Evolutionary conservation across 2,888 invertebrate species (phyloP).

Genomic region (Drosophila buzzatii): DNA sequence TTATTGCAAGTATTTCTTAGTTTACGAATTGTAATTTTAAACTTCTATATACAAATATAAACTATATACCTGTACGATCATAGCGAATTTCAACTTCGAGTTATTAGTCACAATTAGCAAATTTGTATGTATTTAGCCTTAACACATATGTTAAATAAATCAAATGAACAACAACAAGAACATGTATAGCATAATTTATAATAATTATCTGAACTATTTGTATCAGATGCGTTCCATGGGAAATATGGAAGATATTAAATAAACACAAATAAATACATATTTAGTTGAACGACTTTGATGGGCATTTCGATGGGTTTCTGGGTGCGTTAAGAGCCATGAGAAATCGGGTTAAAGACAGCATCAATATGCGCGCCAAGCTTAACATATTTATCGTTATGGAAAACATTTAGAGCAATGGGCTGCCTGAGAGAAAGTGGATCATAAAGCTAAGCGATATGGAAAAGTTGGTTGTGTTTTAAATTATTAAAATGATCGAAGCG

Average conservation of each 20-base stretch:
- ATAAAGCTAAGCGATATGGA: conserved; percentile 18
- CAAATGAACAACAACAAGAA: conserved; percentile 48
- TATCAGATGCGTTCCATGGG: conserved; percentile 31
- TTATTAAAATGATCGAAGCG: background rate
- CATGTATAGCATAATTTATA: conserved; percentile 70
- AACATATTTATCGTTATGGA: conserved; percentile 21
- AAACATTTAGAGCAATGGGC: conserved; percentile 8
- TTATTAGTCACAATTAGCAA: conserved; percentile 83
- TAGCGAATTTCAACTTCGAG: conserved; percentile 63
- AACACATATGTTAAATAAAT: conserved; percentile 23
- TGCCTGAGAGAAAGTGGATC: conserved; percentile 31
- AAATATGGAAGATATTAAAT: conserved; percentile 59
- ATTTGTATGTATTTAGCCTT: conserved; percentile 57
- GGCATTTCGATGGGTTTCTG: conserved; percentile 42
- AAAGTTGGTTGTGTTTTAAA: background rate
- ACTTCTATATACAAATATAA: conserved; percentile 20
- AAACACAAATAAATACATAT: conserved; percentile 75
- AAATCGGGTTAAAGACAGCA: conserved; percentile 54
- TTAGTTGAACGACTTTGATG: conserved; percentile 61
- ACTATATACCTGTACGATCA: conserved; percentile 25
- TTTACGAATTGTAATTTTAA: conserved; percentile 31
- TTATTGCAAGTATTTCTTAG: conserved; percentile 56
- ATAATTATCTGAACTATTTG: conserved; percentile 53
- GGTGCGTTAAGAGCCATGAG: conserved; percentile 34
- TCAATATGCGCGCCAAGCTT: conserved; percentile 37